Conservation (phyloP, 2,113 vertebrate species). For the Gallinago jamesoni region DNA sequence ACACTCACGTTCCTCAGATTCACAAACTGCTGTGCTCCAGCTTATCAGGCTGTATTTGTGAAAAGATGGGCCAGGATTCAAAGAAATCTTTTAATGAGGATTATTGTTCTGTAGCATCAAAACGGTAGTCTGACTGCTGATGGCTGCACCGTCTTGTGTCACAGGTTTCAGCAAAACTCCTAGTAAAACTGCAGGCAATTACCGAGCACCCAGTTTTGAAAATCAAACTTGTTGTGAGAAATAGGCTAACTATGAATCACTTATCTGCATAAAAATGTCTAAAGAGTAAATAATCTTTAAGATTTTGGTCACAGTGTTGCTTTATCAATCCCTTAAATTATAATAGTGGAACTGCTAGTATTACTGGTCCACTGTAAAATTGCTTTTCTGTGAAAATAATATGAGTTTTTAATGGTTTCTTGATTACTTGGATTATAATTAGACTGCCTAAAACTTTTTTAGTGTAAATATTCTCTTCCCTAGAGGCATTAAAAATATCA, state of each 20-base stretch:
- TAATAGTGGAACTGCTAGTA: background rate
- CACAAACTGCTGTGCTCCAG: background rate
- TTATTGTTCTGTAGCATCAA: background rate
- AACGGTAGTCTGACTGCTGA: rapidly evolving
- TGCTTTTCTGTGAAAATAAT: background rate
- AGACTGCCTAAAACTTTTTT: background rate
- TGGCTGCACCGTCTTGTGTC: background rate
- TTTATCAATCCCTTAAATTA: background rate
- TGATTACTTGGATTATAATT: background rate
- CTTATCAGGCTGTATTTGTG: background rate
- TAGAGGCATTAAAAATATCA: background rate
- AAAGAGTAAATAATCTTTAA: background rate
- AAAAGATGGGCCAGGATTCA: background rate
- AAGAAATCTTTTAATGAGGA: background rate
- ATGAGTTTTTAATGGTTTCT: background rate
- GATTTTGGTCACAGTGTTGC: background rate
- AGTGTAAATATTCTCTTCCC: background rate
- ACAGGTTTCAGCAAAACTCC: background rate
- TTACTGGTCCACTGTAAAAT: background rate
- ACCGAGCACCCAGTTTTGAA: background rate
- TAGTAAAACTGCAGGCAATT: background rate
- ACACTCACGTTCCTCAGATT: background rate
- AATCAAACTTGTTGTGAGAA: background rate
- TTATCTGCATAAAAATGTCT: background rate
- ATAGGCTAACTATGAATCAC: background rate